Conservation (phyloP, 2,797 vertebrate species). For the Eremophila alpestris region DNA sequence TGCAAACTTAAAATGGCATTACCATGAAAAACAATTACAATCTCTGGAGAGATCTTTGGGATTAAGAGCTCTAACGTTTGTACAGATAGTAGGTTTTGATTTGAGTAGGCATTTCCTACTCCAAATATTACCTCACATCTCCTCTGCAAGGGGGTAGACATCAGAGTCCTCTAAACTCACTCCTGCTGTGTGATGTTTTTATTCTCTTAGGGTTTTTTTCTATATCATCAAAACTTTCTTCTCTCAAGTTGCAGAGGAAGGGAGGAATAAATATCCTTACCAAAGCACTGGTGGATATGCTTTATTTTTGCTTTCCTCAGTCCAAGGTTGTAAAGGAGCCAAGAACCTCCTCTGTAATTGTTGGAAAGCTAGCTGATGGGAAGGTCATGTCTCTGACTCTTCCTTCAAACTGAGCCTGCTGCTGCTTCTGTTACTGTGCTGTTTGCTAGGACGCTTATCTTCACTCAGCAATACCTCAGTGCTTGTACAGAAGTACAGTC, state of each 20-base stretch:
- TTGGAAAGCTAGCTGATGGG: background rate
- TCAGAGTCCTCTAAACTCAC: background rate
- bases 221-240: background rate
- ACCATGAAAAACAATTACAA: background rate
- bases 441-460: background rate
- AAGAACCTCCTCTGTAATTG: slow-evolving; percentile 10
- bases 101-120: background rate
- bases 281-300: background rate
- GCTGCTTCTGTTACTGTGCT: background rate
- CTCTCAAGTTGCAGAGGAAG: background rate
- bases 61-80: background rate
- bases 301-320: background rate
- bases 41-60: background rate
- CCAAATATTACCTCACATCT: background rate
- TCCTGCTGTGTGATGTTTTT: background rate
- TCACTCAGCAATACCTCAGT: background rate
- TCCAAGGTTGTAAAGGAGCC: background rate
- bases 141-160: background rate
- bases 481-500: background rate
- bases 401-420: background rate
- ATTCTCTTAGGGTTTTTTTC: background rate
- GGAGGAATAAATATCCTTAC: background rate
- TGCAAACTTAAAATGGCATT: background rate
- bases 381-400: background rate
- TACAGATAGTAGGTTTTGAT: background rate